Evolutionary conservation across 2,113 vertebrate species (phyloP), one percentile per base, ranked within the genome.

Genomic region (Thomomys bottae): DNA sequence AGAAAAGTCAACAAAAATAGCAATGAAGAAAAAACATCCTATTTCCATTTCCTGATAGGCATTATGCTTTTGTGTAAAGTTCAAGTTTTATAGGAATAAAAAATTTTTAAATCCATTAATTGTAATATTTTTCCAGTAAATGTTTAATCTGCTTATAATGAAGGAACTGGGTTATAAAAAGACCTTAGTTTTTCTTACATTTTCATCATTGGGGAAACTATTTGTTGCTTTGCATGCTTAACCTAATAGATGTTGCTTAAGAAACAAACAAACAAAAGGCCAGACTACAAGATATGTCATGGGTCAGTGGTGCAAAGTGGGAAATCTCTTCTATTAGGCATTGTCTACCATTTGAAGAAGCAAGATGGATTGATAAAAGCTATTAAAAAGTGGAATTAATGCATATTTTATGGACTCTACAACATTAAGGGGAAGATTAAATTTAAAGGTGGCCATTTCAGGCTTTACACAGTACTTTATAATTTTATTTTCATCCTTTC

Each of bases 391-490:
- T 96, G 40, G 73, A 96, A 98, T 97, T 95, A 97, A 97, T 98
- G 96, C 91, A 97, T 97, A 96, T 97, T 97, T 98, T 98, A 98
- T 98, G 96, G 94, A 97, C 90, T 97, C 87, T 54, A 85, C 73
- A 94, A 90, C 90, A 96, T 97, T 97, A 97, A 94, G 75, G 61
- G 94, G 95, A 97, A 97, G 94, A 98, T 97, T 97, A 98, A 98
- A 97, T 95, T 96, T 97, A 97, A 97, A 98, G 95, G 92, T 96
- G 95, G 95, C 89, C 87, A 95, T 97, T 97, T 97, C 90, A 93
- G 94, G 88, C 94, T 97, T 97, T 97, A 97, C 20, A 38, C 77
- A 94, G 96, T 86, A 95, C 94, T 97, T 97, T 81, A 95, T 95
- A 94, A 96, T 97, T 97, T 97, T 97, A 98, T 97, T 97, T 98